These are phyloP conservation scores for Bembecia ichneumoniformis DNA, from an alignment of 2,888 invertebrate species.

Conservation along the genomic window DNA sequence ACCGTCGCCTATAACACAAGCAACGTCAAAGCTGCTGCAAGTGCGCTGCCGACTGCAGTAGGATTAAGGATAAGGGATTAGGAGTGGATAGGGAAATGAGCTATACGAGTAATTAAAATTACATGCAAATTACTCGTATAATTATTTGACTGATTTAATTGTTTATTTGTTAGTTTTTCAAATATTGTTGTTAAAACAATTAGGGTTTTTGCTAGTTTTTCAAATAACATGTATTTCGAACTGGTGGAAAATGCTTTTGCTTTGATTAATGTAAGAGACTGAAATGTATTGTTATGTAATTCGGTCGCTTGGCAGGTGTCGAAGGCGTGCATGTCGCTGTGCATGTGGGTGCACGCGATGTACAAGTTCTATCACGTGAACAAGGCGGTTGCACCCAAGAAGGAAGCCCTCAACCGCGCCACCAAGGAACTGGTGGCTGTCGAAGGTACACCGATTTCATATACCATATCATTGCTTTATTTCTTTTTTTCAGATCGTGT, in stretches of 20 bases:
- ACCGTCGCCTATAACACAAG: no score
- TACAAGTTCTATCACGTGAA: slow-evolving; percentile 93
- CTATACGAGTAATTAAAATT: no score
- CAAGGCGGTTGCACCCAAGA: slow-evolving; percentile 88
- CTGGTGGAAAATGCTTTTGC: no score
- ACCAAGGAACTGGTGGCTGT: slow-evolving; percentile 77
- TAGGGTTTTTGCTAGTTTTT: neutral
- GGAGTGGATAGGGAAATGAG: no score
- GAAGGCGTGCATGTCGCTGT: slow-evolving; percentile 84
- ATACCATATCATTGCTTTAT: no score
- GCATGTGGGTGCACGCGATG: slow-evolving; percentile 94
- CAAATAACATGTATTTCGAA: no score
- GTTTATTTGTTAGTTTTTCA: neutral
- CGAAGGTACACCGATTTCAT: slow-evolving; percentile 59
- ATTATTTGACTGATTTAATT: neutral
- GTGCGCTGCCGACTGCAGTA: no score
- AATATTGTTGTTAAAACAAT: neutral
- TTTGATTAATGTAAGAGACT: neutral
- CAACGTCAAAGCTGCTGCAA: no score
- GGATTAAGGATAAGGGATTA: no score
- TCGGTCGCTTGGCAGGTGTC: slow-evolving; percentile 72
- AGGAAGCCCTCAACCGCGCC: slow-evolving; percentile 83
- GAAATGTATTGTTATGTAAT: neutral
- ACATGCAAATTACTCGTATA: neutral
- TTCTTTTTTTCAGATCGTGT: neutral